Evolutionary conservation across 2,113 vertebrate genomes (phyloP).

Genomic region (Lepus timidus): DNA sequence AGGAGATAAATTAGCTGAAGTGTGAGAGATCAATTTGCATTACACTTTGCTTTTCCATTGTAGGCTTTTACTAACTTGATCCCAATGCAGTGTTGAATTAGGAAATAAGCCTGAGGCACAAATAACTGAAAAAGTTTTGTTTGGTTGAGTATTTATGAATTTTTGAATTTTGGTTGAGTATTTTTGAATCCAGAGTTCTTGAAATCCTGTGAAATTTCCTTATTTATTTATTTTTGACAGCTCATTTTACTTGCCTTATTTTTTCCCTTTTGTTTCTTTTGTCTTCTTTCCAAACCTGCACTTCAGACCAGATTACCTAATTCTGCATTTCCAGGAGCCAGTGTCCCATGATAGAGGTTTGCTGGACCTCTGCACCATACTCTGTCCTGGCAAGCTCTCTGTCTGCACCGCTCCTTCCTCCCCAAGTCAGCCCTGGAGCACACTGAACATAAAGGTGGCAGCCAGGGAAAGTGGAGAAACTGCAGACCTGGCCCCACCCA

Average conservation of each 20-base stretch:
- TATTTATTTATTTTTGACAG: neutral
- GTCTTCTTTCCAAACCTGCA: slow-evolving; percentile 38
- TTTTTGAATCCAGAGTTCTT: slow-evolving; percentile 26
- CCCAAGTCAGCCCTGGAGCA: neutral
- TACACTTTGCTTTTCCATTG: slow-evolving; percentile 16
- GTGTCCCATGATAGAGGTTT: neutral
- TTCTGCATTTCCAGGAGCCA: slow-evolving; percentile 16
- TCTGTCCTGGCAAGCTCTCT: neutral
- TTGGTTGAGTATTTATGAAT: slow-evolving; percentile 33
- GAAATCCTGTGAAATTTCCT: slow-evolving; percentile 47
- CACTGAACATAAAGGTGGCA: neutral
- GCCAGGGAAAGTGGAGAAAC: neutral
- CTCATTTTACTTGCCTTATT: slow-evolving; percentile 36
- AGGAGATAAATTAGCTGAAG: slow-evolving; percentile 52
- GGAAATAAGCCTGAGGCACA: slow-evolving; percentile 67
- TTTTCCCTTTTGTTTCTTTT: slow-evolving; percentile 10
- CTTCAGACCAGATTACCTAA: neutral
- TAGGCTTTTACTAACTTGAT: slow-evolving; percentile 58
- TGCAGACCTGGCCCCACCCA: neutral
- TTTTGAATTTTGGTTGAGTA: neutral
- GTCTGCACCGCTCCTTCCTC: accelerated
- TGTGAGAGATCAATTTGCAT: slow-evolving; percentile 57
- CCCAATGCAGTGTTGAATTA: slow-evolving; percentile 61
- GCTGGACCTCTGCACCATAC: neutral
- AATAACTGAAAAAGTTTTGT: slow-evolving; percentile 59